Base-by-base conservation (phyloP, 2,888 invertebrate genomes). In the Dryobota labecula region DNA sequence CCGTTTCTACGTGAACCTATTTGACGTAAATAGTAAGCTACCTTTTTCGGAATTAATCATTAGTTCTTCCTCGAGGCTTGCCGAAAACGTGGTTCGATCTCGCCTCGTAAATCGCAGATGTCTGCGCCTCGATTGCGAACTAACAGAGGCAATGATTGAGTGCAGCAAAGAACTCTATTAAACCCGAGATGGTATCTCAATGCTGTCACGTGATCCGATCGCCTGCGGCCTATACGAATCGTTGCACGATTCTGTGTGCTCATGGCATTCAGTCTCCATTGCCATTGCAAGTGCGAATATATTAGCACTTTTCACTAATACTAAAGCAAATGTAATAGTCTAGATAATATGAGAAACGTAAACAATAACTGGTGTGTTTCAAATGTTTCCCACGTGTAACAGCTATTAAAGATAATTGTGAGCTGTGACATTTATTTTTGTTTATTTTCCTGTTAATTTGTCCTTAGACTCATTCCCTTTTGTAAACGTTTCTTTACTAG, bases 141-240 rank as follows among this genome's bases (percentile, higher is more conserved):
- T 82, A 86, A 85, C 87, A 84, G 86, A 83, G 87, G 90, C 92
- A 91, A 90, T 92, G 91, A 94, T 93, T 92, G 92, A 93, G 89
- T 92, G 92, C 93, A 92, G 82, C 90, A 90, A 91, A 91, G 90
- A 93, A 93, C 92, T 94, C 94, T 90, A 93, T 94, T 94, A 94
- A 87, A 90, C 87, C 89, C 86, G 90, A 90, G 93, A 93, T 92
- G 91, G 89, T 92, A 93, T 94, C 94, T 90, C 87, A 88, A 78
- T 76, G 90, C 90, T 93, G 93, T 93, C 93, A 92, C 92, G 91
- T 92, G 94, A 91, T 90, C 90, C 88, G 90, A 86, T 88, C 88
- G 91, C 91, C 90, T 84, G 92, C 89, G 88, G 91, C 92, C 91
- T 90, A 88, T 88, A 86, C 86, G 85, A 86, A 87, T 87, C 85